Evolutionary conservation across 2,888 invertebrate species (phyloP).

Genomic region (Asteroscopus sphinx): DNA sequence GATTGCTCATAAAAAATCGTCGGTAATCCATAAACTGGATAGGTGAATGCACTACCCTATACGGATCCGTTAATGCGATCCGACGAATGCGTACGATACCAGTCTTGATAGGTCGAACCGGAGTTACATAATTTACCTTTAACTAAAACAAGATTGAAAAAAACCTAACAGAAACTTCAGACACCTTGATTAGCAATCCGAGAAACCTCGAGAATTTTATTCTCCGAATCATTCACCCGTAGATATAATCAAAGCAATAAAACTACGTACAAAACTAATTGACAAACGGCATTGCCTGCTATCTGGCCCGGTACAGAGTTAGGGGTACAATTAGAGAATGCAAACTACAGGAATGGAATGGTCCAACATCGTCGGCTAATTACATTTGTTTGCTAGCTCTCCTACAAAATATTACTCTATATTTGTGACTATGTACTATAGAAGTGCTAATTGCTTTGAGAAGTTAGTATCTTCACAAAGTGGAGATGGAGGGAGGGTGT

Average conservation of each 20-base stretch:
- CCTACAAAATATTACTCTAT: slow-evolving; percentile 65
- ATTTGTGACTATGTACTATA: slow-evolving; percentile 43
- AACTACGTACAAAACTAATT: slow-evolving; percentile 46
- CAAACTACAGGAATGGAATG: slow-evolving; percentile 55
- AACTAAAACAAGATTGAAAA: too few species aligned
- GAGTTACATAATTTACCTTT: too few species aligned
- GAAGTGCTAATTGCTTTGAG: slow-evolving; percentile 48
- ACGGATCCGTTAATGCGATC: too few species aligned
- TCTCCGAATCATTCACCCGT: slow-evolving; percentile 11
- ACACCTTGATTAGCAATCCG: slow-evolving; percentile 17
- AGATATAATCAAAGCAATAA: slow-evolving; percentile 50
- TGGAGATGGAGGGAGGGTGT: slow-evolving; percentile 8
- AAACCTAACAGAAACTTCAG: slow-evolving; percentile 8
- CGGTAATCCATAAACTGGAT: too few species aligned
- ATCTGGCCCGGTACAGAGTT: slow-evolving; percentile 53
- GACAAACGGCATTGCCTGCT: slow-evolving; percentile 52
- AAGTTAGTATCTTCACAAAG: slow-evolving; percentile 41
- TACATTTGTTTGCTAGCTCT: slow-evolving; percentile 61
- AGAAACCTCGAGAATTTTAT: slow-evolving; percentile 13
- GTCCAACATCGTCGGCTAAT: slow-evolving; percentile 60
- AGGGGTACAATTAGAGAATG: slow-evolving; percentile 65
- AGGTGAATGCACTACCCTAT: too few species aligned
- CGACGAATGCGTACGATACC: too few species aligned
- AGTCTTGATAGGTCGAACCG: too few species aligned
- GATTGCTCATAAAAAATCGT: too few species aligned